These are phyloP conservation scores for Acrocera orbiculus DNA, from an alignment of 2,888 invertebrate genomes.

Conservation along the genomic window DNA sequence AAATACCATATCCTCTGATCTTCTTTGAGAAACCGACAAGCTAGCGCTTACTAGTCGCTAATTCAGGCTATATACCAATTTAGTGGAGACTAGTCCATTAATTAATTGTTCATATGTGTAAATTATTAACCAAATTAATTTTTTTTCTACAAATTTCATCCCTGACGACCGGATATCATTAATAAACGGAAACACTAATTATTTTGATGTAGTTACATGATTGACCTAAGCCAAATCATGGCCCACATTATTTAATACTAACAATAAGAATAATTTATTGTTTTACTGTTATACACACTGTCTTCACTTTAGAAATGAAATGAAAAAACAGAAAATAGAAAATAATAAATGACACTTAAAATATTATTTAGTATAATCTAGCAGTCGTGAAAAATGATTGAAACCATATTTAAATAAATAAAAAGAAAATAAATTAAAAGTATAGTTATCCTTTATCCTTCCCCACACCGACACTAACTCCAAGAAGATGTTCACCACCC, in stretches of 20 bases:
- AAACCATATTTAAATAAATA: no score
- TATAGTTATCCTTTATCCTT: slow-evolving; percentile 13
- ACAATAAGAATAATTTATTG: no score
- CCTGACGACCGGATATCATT: background rate
- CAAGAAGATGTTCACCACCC: slow-evolving; percentile 46
- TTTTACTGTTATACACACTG: no score
- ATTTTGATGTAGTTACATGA: slow-evolving; percentile 1
- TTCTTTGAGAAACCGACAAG: background rate
- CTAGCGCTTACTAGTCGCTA: no score
- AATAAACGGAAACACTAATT: slow-evolving; percentile 4
- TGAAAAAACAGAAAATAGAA: slow-evolving; percentile 2
- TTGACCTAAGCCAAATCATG: background rate
- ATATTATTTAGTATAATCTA: no score
- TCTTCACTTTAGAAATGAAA: background rate
- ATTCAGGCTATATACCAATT: no score
- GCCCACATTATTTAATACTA: no score
- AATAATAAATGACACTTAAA: slow-evolving; percentile 1
- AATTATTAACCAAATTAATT: background rate
- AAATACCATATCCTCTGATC: no score
- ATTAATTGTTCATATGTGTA: background rate
- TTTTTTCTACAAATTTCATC: slow-evolving; percentile 1
- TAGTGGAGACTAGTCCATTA: background rate
- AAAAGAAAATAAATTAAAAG: no score
- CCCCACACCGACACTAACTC: slow-evolving; percentile 21
- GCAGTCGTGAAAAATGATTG: no score